Base-by-base conservation (phyloP, 2,888 invertebrate species). In the Linyphia triangularis region DNA sequence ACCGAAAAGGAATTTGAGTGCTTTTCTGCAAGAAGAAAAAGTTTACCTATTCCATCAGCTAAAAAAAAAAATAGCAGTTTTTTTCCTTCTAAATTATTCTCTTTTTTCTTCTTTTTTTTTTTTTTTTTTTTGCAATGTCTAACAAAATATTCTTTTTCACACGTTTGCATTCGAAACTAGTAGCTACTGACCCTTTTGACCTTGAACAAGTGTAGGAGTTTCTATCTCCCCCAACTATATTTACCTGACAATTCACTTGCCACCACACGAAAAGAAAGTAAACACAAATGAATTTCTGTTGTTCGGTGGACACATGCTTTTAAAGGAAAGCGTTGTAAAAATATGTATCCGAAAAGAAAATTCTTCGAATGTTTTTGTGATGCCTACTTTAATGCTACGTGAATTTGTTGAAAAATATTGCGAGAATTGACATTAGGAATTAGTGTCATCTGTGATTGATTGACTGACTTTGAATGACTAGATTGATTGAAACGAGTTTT, bases 121-220 rank as follows among this genome's bases (percentile, higher is more conserved):
- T 9, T 70, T 3, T 10, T 70, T n/a, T 9, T 33, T 37, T 24
- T n/a, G 24, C 28, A 59, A 22, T 26, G 13, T 59, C 63, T 7
- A 16, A 9, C 33, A n/a, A n/a, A n/a, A n/a, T n/a, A n/a, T n/a
- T n/a, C n/a, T n/a, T 51, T 37, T 2, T n/a, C 33, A 77, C n/a
- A 24, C 77, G 61, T 63, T 77, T 77, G 26, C 77, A 63, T 40
- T 24, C 10, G 13, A 30, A 26, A 40, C 37, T 40, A 22, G 61
- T 59, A 24, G 82, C 28, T 82, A 61, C 37, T 82, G 82, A 82
- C 70, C 82, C 40, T 63, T 69, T 63, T 40, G 82, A 82, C 82
- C 82, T 82, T 72, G 57, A 37, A 7, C n/a, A 65, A 37, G 30
- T 57, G 69, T 69, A 51, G 65, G 57, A 24, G 67, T 67, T 81